Conservation (phyloP, 2,113 vertebrate genomes). For the Rana temporaria region DNA sequence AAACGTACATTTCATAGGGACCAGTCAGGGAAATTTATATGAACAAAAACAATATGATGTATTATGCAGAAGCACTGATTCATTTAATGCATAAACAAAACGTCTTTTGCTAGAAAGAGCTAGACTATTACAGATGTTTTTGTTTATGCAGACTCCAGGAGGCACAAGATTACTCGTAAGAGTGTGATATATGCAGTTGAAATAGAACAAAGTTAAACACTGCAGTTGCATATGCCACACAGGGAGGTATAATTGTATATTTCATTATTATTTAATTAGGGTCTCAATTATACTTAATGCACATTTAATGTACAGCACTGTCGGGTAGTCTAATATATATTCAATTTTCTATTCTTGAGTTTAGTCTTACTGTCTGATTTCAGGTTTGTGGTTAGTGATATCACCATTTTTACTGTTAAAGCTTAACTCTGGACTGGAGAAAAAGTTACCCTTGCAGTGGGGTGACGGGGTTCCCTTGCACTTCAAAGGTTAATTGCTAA, state of each 20-base stretch:
- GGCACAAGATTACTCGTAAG: slow-evolving; percentile 2
- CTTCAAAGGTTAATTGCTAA: no score
- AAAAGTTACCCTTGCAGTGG: no score
- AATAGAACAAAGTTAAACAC: background rate
- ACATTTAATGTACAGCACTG: background rate
- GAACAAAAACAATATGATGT: slow-evolving; percentile 22
- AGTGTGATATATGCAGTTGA: background rate
- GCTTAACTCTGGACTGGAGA: no score
- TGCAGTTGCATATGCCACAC: background rate
- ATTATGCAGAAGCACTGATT: slow-evolving; percentile 67
- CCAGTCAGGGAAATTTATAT: slow-evolving; percentile 29
- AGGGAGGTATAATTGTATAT: background rate
- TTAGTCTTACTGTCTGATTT: no score
- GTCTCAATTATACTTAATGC: background rate
- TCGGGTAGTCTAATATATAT: background rate
- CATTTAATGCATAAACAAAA: slow-evolving; percentile 2
- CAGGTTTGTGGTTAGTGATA: no score
- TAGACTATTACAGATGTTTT: slow-evolving; percentile 13
- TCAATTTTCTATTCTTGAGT: no score
- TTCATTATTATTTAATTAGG: background rate
- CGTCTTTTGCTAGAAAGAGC: background rate
- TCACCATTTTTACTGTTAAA: no score
- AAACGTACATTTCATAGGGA: slow-evolving; percentile 74
- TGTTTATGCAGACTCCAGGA: slow-evolving; percentile 1
- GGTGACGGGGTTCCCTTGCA: no score